Conservation (phyloP, 2,113 vertebrate species). For the Dromas ardeola region DNA sequence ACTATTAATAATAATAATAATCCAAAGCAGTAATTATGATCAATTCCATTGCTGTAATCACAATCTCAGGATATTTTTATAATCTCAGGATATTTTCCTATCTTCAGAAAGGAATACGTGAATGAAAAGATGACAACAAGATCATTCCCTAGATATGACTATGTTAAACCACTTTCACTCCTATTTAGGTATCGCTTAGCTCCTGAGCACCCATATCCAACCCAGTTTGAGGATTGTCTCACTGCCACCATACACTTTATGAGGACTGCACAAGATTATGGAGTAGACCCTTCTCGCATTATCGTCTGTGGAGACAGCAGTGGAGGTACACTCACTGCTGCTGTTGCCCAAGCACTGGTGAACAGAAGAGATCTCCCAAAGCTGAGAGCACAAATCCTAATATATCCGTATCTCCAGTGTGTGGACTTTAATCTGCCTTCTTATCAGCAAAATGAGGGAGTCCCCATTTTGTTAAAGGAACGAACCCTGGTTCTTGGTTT, state of each 20-base stretch:
- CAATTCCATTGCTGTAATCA: not conserved
- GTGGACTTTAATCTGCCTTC: conserved; percentile 68
- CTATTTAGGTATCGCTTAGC: conserved; percentile 75
- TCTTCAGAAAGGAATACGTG: not conserved
- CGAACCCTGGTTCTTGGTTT: conserved; percentile 46
- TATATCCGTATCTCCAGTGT: conserved; percentile 80
- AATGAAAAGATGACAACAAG: not conserved
- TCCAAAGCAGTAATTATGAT: not conserved
- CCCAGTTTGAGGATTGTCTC: conserved; percentile 75
- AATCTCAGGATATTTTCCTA: not conserved
- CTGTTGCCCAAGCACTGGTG: conserved; percentile 76
- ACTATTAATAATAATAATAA: not conserved
- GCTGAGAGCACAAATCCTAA: conserved; percentile 79
- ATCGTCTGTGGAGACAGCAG: conserved; percentile 80
- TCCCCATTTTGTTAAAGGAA: conserved; percentile 75
- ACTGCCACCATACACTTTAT: conserved; percentile 78
- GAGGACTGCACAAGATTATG: conserved; percentile 73
- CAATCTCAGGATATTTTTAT: not conserved
- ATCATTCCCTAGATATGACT: not conserved
- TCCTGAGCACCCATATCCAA: conserved; percentile 76
- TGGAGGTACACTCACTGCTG: conserved; percentile 72
- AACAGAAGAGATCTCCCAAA: conserved; percentile 69
- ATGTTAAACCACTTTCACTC: not conserved
- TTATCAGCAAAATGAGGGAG: conserved; percentile 74
- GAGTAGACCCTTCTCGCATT: conserved; percentile 72